Evolutionary conservation across 1,140 invertebrate species (phyloP), one percentile per base, ranked within the genome.

Genomic region (Anadara kagoshimensis): DNA sequence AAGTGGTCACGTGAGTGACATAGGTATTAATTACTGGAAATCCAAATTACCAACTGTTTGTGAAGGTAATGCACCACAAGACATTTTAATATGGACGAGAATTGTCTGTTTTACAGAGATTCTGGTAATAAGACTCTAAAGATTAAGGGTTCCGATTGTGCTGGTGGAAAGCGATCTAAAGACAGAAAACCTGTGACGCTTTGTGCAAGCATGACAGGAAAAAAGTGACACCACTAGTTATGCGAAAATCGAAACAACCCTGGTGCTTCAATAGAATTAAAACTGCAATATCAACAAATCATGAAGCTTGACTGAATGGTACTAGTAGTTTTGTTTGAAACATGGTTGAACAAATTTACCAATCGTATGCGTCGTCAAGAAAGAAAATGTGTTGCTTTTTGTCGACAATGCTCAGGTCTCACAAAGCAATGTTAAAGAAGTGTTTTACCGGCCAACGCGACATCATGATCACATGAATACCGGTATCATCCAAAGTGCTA

Each of bases 381-480:
- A 16, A 41, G 79, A 51, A 54, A 76, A n/a, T n/a, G 59, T 83
- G 20, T 22, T 81, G 4, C 56, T 79, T 1, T 81, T 79, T 41
- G 3, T 78, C 0, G 78, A 81, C 44, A 77, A 79, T 56, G 75
- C 73, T 24, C n/a, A 67, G 8, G 22, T 67, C 2, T 18, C 51
- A 18, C 53, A 65, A 3, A 20, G 2, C 7, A 87, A 90, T 76
- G 79, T 91, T 22, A 86, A 86, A 84, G 66, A 87, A 24, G 78
- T 85, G 24, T 88, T 79, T 79, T 90, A 43, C 89, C 89, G 67
- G 79, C 88, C 44, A 91, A 91, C 77, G 85, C 84, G 11, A 90
- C 89, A 47, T 82, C 83, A 26, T 73, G 88, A 57, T 68, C 87
- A 88, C 16, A 88, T 91, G 86, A 88, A 91, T 81, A 85, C 87